Base-by-base conservation (phyloP, 92 coral and sea anemone species). In the Heteractis magnifica region DNA sequence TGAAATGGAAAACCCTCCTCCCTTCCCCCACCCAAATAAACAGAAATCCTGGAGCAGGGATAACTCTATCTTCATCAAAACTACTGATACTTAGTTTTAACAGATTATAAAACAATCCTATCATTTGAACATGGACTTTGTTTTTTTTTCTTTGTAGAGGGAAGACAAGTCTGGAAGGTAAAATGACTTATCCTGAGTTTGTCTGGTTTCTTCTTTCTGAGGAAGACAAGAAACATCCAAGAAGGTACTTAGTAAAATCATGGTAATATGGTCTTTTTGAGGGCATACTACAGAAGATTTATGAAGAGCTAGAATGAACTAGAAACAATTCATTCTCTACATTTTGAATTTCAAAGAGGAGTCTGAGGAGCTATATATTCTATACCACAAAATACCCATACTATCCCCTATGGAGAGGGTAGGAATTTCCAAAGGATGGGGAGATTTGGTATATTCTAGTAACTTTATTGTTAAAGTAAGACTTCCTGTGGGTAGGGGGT, bases 121-220 rank as follows among this genome's bases (percentile, higher is more conserved):
- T 34, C 3, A 34, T 34, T 34, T 83, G 6, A 13, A 13, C 26
- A 5, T 82, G 50, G 19, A 15, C 4, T 59, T 20, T 34, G 50
- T 56, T 72, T 4, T 72, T 60, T 15, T 68, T 77, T 9, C 5
- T 11, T n/a, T 79, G 56, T 71, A 93, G 97, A 80, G 94, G 97
- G 4, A 88, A 90, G 85, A 85, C 99, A 0, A 88, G 80, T 73
- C 78, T 80, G 26, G 97, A 96, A 11, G 99, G 99, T 12, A 96
- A 96, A 84, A 96, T 96, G 98, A 89, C 99, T 10, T 96, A 96
- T 82, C 98, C 97, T 4, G 98, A 96, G 81, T 96, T 94, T 81
- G 99, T 96, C 49, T 96, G 98, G 98, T 96, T 96, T 88, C 82
- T 96, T 50, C 94, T 96, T 49, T 94, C 99, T 44, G 99, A 96